phyloP scores from a whole-genome alignment of 2,113 vertebrate species.

The Clarias magur region DNA sequence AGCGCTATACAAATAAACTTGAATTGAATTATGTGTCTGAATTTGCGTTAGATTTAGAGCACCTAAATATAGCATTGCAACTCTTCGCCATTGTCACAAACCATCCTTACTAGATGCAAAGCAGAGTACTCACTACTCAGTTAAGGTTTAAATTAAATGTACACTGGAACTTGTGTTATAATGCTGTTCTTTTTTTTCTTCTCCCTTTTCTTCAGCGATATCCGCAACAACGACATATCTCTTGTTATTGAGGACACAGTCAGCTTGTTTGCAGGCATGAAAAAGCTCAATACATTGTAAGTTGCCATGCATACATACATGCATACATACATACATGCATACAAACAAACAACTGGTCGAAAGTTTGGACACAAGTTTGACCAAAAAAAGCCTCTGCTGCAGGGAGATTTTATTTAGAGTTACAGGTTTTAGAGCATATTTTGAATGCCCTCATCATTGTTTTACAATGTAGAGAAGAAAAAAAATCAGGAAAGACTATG shows the following conservation, averaged over 20 bases:
- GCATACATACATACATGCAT: too few relatives aligned
- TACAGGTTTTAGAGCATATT: too few relatives aligned
- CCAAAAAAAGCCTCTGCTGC: too few relatives aligned
- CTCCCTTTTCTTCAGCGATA: slow-evolving; percentile 29
- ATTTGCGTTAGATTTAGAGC: background rate
- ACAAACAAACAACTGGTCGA: too few relatives aligned
- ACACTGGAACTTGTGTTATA: background rate
- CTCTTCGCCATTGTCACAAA: background rate
- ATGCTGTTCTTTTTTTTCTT: background rate
- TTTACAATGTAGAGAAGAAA: too few relatives aligned
- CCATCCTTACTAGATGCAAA: background rate
- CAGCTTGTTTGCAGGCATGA: slow-evolving; percentile 90
- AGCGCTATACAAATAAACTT: too few relatives aligned
- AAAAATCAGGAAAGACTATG: too few relatives aligned
- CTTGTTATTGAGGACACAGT: slow-evolving; percentile 97
- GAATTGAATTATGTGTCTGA: background rate
- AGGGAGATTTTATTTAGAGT: too few relatives aligned
- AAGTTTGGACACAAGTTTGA: too few relatives aligned
- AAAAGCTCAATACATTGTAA: slow-evolving; percentile 88
- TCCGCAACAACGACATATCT: slow-evolving; percentile 88
- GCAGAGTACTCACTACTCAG: background rate
- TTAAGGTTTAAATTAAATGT: too few relatives aligned
- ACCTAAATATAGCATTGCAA: background rate
- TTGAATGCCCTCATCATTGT: too few relatives aligned
- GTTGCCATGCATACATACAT: slow-evolving; percentile 40